Evolutionary conservation across 2,797 vertebrate species (phyloP), one percentile per base, ranked within the genome.

Genomic region (Sebastiscus albofasciatus): DNA sequence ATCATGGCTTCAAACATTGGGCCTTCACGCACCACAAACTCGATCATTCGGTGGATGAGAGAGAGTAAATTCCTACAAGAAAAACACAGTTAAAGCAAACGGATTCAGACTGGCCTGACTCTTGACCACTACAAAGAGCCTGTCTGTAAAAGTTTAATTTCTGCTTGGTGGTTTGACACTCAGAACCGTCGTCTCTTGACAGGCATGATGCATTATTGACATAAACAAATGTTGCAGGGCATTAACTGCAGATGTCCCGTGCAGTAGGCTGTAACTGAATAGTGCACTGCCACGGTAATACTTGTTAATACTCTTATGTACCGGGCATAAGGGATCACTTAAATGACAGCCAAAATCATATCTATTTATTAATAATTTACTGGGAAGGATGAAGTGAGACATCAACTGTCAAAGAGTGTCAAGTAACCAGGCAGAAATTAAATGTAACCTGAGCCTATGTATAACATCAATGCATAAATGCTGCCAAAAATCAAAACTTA

Each of bases 1-100:
- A 99, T 99, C 98, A 99, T 99, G 94, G 99, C 99, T 98, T 99
- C 99, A 96, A 99, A 99, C 98, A 99, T 99, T 70, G 99, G 99
- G 92, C 99, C 99, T 95, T 99, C 99, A 96, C 99, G 98, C 95
- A 99, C 99, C 96, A 99, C 99, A 98, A 99, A 99, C 95, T 99
- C 99, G 97, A 99, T 99, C 99, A 99, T 99, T 95, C 99, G 98
- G 94, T 99, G 98, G 94, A 99, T 99, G 95, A 99, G 96, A 97
- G 97, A 99, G 96, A 99, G 97, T 93, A 99, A 98, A 99, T 99
- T 98, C 98, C 98, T 99, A 99, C 94, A 98, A 99, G 97, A 99
- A 98, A 96, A 97, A 97, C 97, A 99, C 97, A 99, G 98, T 99
- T 99, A 99, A 99, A 99, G 97, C 97, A 97, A 93, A 97, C 97